Evolutionary conservation across 2,888 invertebrate species (phyloP), one percentile per base, ranked within the genome.

Genomic region (Argynnis bischoffii): DNA sequence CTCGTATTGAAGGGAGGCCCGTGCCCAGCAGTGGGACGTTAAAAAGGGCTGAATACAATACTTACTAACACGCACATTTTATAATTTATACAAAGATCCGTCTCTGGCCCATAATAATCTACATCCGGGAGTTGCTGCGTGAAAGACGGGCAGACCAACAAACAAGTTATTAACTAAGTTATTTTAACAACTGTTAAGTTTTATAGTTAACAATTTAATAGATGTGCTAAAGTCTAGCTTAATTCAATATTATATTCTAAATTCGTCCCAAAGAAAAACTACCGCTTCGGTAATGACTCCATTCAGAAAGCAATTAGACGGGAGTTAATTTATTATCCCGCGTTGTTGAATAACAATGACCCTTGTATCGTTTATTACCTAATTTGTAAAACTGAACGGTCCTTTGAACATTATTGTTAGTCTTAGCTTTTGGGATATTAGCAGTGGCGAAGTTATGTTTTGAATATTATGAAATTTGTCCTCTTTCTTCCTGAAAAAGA

Each of bases 301-400:
- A 59, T 63, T 64, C 48, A 47, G 15, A 55, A 67, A 41, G 55
- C 59, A 67, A 67, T 67, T 59, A 64, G 59, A 56, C 13, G 48
- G 48, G 21, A 55, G 64, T 67, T 67, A 54, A 67, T 64, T 67
- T 55, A 64, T 64, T 59, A 67, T 57, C 21, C 47, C 35, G 47
- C 48, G 46, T 56, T 4, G 47, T 59, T 63, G 64, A 67, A 67
- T 67, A 57, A 60, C 67, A 67, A 67, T 26, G 55, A n/a, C 61
- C 46, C 56, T 63, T 56, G 53, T 53, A 54, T 63, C 63, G 47
- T 35, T 64, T 67, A 53, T 67, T 47, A 18, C 54, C 48, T 59
- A 67, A 63, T 67, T 63, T 53, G 51, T 47, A 66, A 63, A 66
- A 66, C 55, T 56, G 41, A 63, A 50, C n/a, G 54, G 50, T 55